Base-by-base conservation (phyloP, 2,113 vertebrate species). In the Oreochromis spilurus region DNA sequence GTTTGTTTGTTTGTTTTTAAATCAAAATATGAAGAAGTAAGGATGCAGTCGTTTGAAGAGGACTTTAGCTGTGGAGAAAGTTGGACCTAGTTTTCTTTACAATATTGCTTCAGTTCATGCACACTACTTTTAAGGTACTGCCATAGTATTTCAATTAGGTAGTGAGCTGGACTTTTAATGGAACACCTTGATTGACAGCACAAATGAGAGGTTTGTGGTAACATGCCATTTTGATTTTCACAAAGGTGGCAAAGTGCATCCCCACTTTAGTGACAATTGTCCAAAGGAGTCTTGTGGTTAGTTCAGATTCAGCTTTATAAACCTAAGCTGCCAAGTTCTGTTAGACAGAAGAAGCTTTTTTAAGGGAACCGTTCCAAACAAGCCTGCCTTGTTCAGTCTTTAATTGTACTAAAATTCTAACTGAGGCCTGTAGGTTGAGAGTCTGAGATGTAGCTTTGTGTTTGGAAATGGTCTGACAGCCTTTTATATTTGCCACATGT, bases 351-450 rank as follows among this genome's bases (percentile, higher is more conserved):
- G 62, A 67, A 2, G 0, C 36, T 67, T 40, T 67, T 11, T 67
- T 11, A 36, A 21, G 21, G 36, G 34, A 9, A 0, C 36, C 21
- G 11, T 67, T 40, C 6, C 11, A 21, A 21, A 67, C 62, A 14
- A 40, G 62, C 34, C 38, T 21, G 11, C 36, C 60, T 14, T 67
- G 11, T 67, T 40, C 19, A 67, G 36, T 40, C 34, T 67, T 67
- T 67, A 67, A 67, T 38, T 67, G 34, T 8, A 57, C 54, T 26
- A 57, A 57, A 57, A 57, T 57, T 57, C 12, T 5, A 67, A 67
- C 62, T 14, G 36, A 67, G 3, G 62, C 19, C 19, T 21, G 62
- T 13, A 67, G 26, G 4, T 26, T 26, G 26, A 26, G 3, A 38
- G 19, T 67, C 34, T 67, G 19, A 67, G 19, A 38, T 38, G 62